Evolutionary conservation across 2,888 invertebrate species (phyloP).

Genomic region (Diarsia rubi): DNA sequence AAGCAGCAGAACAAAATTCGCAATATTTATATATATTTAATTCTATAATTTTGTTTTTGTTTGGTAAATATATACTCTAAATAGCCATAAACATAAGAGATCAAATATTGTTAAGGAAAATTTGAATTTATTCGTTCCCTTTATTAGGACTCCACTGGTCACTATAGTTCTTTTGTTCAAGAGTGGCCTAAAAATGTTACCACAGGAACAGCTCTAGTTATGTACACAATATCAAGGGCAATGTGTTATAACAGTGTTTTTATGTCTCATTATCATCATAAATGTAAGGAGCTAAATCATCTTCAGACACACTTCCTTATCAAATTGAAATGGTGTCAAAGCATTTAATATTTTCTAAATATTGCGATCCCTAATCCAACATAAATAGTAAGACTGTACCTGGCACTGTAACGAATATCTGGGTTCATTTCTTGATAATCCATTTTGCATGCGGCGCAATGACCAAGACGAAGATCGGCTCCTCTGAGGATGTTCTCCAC

Average conservation of each 20-base stretch:
- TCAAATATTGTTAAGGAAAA: not conserved
- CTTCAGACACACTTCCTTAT: constrained; percentile 19
- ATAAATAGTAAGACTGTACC: constrained; percentile 69
- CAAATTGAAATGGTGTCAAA: constrained; percentile 41
- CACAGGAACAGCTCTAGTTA: not conserved
- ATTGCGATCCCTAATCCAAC: constrained; percentile 25
- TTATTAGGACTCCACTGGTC: not conserved
- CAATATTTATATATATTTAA: not conserved
- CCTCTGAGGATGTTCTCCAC: constrained; percentile 76
- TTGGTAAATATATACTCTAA: not conserved
- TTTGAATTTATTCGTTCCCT: no score
- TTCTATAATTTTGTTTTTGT: not conserved
- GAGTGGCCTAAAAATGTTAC: constrained; percentile 30
- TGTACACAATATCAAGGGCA: constrained; percentile 23
- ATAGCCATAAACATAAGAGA: not conserved
- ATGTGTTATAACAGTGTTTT: constrained; percentile 6
- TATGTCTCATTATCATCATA: constrained; percentile 1
- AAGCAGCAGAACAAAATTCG: constrained; percentile 62
- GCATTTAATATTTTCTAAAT: constrained; percentile 20
- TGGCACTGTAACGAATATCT: constrained; percentile 85
- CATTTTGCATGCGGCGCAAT: constrained; percentile 78
- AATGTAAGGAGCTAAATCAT: constrained; percentile 8
- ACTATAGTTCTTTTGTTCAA: constrained; percentile 25
- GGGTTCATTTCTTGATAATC: constrained; percentile 79
- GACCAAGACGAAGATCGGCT: constrained; percentile 84